Conservation (phyloP, 1,140 invertebrate species). For the Drosophila serrata region DNA sequence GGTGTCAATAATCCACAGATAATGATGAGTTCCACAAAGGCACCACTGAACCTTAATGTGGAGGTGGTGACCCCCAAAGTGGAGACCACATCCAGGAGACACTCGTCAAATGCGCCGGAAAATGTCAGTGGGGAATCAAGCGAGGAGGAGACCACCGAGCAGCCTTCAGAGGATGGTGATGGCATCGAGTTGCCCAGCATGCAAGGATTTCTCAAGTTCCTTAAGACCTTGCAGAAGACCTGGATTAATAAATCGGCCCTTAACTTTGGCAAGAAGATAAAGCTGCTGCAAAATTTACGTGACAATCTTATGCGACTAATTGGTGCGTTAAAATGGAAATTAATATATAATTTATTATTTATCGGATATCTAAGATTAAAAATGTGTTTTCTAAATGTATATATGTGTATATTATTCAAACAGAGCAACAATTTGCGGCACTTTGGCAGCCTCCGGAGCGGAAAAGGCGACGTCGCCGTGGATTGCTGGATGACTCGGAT, state of each 20-base stretch:
- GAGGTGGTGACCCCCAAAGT: constrained; percentile 59
- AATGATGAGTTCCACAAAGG: constrained; percentile 25
- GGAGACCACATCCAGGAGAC: constrained; percentile 63
- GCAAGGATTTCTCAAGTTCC: constrained; percentile 85
- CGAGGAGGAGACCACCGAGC: constrained; percentile 40
- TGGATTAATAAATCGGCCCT: constrained; percentile 86
- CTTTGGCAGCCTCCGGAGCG: constrained; percentile 72
- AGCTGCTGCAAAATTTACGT: constrained; percentile 86
- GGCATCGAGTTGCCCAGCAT: constrained; percentile 62
- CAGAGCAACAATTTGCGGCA: constrained; percentile 71
- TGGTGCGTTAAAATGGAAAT: constrained; percentile 81
- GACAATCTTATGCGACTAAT: constrained; percentile 87
- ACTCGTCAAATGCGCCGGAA: constrained; percentile 44
- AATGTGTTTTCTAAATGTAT: too few relatives aligned
- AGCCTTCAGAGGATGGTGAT: constrained; percentile 9
- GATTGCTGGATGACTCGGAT: constrained; percentile 85
- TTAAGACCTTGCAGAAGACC: constrained; percentile 86
- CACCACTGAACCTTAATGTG: constrained; percentile 20
- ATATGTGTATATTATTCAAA: not conserved
- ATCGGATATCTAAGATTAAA: too few relatives aligned
- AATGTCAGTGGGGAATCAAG: constrained; percentile 10
- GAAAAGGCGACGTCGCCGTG: constrained; percentile 62
- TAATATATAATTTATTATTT: too few relatives aligned
- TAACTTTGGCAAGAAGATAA: constrained; percentile 87
- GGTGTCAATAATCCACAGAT: constrained; percentile 39